These are phyloP conservation scores for Oligia strigilis DNA, from an alignment of 2,888 invertebrate species.

Conservation along the genomic window DNA sequence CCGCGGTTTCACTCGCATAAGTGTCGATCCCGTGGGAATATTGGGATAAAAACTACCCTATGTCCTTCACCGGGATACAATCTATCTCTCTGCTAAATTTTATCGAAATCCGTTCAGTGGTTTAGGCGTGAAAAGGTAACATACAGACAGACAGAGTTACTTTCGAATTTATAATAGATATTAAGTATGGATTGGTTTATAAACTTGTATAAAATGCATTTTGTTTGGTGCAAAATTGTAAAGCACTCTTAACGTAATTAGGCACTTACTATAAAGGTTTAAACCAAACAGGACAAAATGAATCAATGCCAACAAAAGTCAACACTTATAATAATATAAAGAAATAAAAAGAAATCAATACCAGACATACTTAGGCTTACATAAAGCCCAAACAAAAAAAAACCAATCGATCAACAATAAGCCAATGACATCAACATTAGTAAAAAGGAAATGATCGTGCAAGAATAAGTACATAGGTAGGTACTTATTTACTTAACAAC, in stretches of 20 bases:
- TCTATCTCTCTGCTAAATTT: too few relatives aligned
- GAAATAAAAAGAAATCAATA: neutral
- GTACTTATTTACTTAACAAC: slow-evolving; percentile 5
- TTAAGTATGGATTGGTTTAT: neutral
- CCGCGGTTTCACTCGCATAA: too few relatives aligned
- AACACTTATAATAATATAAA: neutral
- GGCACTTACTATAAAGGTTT: neutral
- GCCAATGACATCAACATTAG: slow-evolving; percentile 10
- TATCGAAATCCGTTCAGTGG: too few relatives aligned
- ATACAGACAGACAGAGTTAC: too few relatives aligned
- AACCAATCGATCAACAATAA: neutral
- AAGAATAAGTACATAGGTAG: neutral
- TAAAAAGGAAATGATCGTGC: slow-evolving; percentile 16
- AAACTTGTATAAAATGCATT: neutral
- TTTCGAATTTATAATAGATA: too few relatives aligned
- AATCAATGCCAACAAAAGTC: neutral
- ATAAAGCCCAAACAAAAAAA: neutral
- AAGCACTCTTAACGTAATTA: neutral
- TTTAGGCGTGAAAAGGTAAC: too few relatives aligned
- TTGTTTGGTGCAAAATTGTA: neutral
- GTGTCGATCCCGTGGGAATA: too few relatives aligned
- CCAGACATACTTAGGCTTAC: neutral
- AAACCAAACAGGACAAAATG: neutral
- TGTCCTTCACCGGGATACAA: too few relatives aligned
- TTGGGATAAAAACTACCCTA: too few relatives aligned